phyloP scores from a whole-genome alignment of 2,888 invertebrate species.

The Micoletzkya japonica region DNA sequence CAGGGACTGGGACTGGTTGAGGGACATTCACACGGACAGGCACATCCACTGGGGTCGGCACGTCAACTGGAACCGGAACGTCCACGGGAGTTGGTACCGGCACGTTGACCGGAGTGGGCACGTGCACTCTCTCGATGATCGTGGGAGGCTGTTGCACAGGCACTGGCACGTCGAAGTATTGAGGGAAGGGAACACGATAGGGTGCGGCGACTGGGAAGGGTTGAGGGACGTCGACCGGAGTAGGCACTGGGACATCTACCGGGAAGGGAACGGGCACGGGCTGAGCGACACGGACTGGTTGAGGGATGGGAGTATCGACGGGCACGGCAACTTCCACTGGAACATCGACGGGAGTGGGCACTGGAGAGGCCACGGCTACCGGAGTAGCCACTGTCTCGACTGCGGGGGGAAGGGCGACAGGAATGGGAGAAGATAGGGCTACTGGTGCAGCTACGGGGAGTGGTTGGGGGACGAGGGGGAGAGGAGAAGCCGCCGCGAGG shows the following conservation, averaged over 20 bases:
- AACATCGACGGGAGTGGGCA: conserved; percentile 7
- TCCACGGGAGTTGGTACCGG: background rate
- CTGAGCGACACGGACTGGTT: conserved; percentile 21
- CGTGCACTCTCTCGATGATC: conserved; percentile 1
- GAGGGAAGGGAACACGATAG: conserved; percentile 12
- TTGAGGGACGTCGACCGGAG: conserved; percentile 12
- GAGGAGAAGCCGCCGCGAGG: conserved; percentile 11
- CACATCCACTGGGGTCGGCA: conserved; percentile 1
- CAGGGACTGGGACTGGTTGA: conserved; percentile 13
- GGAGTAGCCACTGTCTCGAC: background rate
- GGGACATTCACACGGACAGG: conserved; percentile 23
- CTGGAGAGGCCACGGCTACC: background rate
- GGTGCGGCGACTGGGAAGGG: conserved; percentile 27
- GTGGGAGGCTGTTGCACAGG: conserved; percentile 1
- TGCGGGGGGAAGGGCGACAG: background rate
- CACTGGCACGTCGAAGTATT: conserved; percentile 11
- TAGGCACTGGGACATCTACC: conserved; percentile 23
- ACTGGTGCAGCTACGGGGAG: background rate
- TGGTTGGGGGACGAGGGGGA: background rate
- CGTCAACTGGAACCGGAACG: conserved; percentile 8
- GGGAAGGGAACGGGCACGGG: conserved; percentile 16
- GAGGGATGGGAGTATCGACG: background rate
- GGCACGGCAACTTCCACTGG: conserved; percentile 5
- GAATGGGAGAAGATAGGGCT: background rate
- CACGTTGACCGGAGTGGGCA: conserved; percentile 13